Percentiles rank a stretch among this genome's conserved stretches.
These are phyloP conservation scores for Nanger granti DNA, from an alignment of 2,113 vertebrate genomes.

Conservation along the genomic window DNA sequence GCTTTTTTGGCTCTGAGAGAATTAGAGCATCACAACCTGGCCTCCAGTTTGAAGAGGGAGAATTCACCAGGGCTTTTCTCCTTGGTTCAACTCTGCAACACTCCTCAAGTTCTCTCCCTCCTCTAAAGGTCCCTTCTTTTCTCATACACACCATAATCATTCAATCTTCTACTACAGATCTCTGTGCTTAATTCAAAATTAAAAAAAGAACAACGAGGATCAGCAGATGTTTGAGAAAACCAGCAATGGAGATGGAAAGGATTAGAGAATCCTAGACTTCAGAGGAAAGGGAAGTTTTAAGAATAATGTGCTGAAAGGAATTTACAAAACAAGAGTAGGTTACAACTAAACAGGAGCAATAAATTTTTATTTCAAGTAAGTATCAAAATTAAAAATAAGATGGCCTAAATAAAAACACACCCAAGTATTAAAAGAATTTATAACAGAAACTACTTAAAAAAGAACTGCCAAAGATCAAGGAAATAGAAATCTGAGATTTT, in stretches of 20 bases:
- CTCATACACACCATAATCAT: neutral
- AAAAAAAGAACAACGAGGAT: neutral
- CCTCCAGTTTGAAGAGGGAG: neutral
- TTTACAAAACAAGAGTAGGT: neutral
- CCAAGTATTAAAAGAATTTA: neutral
- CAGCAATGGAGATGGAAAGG: neutral
- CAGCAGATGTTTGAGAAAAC: neutral
- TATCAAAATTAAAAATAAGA: constrained; percentile 3
- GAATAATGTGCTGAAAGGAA: neutral
- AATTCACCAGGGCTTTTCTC: neutral
- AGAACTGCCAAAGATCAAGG: neutral
- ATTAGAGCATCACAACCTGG: neutral
- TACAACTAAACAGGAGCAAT: neutral
- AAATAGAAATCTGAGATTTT: neutral
- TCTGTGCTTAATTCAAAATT: neutral
- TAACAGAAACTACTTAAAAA: neutral
- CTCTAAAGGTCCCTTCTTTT: neutral
- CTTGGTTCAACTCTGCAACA: neutral
- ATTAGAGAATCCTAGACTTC: neutral
- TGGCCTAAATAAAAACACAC: neutral
- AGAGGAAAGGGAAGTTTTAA: neutral
- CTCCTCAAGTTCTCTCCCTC: neutral
- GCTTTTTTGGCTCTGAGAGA: neutral
- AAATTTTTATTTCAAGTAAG: neutral
- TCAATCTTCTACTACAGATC: neutral